Conservation (phyloP, 2,888 invertebrate species). For the Oligia strigilis region DNA sequence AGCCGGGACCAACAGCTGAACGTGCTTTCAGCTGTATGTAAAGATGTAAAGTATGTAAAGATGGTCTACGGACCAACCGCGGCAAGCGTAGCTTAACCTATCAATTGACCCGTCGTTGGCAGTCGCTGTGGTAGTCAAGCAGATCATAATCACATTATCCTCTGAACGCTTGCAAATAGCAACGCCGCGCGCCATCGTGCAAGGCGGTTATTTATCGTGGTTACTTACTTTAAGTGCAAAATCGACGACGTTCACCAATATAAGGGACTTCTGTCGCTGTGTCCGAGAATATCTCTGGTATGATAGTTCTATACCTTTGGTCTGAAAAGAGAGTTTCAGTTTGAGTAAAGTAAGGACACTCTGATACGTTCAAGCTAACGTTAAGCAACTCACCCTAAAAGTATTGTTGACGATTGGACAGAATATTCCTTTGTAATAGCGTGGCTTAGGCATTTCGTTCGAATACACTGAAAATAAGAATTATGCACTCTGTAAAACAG, state of each 20-base stretch:
- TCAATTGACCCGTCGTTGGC: too few species aligned
- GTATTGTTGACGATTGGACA: conserved; percentile 96
- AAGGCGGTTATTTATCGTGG: too few species aligned
- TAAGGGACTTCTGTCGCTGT: conserved; percentile 96
- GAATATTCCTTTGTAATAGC: conserved; percentile 96
- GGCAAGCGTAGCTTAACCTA: too few species aligned
- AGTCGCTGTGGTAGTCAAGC: too few species aligned
- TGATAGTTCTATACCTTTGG: conserved; percentile 94
- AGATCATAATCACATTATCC: neutral
- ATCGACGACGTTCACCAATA: conserved; percentile 97
- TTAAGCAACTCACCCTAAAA: conserved; percentile 90
- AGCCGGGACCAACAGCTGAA: too few species aligned
- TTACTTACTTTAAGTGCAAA: conserved; percentile 93
- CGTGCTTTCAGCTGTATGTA: too few species aligned
- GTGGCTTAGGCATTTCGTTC: conserved; percentile 92
- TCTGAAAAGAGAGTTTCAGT: conserved; percentile 77
- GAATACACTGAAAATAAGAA: conserved; percentile 72
- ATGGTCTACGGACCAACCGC: too few species aligned
- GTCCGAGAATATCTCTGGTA: conserved; percentile 97
- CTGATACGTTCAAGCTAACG: neutral
- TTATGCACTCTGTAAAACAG: neutral
- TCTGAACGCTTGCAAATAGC: neutral
- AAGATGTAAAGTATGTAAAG: too few species aligned
- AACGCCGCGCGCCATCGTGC: neutral
- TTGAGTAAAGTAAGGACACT: neutral